Evolutionary conservation across 2,113 vertebrate species (phyloP).

Genomic region (Amphiprion ocellaris): DNA sequence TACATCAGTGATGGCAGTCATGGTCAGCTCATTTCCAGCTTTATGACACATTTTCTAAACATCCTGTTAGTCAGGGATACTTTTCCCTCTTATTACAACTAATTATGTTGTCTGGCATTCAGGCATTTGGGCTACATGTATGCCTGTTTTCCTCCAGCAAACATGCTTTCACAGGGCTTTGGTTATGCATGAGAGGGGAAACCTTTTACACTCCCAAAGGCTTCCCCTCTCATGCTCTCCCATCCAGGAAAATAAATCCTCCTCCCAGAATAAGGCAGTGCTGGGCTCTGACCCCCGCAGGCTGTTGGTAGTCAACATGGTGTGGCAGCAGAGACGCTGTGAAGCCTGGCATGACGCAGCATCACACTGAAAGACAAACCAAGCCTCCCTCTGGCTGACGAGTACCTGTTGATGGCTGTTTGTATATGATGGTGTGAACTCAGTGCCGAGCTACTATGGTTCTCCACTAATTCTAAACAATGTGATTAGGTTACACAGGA

Average conservation of each 20-base stretch:
- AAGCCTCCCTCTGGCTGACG: not conserved
- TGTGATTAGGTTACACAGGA: no score
- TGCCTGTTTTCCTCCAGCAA: slow-evolving; percentile 49
- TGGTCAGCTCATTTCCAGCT: slow-evolving; percentile 14
- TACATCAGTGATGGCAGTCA: not conserved
- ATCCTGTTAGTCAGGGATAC: slow-evolving; percentile 40
- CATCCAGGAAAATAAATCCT: slow-evolving; percentile 56
- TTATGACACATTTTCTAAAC: not conserved
- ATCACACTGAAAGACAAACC: slow-evolving; percentile 1
- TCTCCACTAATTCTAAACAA: not conserved
- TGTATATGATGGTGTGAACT: not conserved
- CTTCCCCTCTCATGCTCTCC: slow-evolving; percentile 28
- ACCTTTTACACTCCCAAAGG: slow-evolving; percentile 37
- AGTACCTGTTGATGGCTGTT: not conserved
- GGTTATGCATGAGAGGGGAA: slow-evolving; percentile 52
- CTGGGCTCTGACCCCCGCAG: slow-evolving; percentile 31
- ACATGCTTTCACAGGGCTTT: slow-evolving; percentile 64
- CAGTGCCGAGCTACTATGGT: not conserved
- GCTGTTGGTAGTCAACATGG: slow-evolving; percentile 39
- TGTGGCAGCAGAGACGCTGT: slow-evolving; percentile 1
- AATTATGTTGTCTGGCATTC: slow-evolving; percentile 46
- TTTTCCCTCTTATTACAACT: slow-evolving; percentile 31
- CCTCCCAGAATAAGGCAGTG: slow-evolving; percentile 25
- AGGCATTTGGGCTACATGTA: not conserved
- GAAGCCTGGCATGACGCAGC: slow-evolving; percentile 18